A percentile compares a stretch with the other conserved stretches of the same genome.
Conservation (phyloP, 1,140 invertebrate genomes). For the Chelonus insularis region DNA sequence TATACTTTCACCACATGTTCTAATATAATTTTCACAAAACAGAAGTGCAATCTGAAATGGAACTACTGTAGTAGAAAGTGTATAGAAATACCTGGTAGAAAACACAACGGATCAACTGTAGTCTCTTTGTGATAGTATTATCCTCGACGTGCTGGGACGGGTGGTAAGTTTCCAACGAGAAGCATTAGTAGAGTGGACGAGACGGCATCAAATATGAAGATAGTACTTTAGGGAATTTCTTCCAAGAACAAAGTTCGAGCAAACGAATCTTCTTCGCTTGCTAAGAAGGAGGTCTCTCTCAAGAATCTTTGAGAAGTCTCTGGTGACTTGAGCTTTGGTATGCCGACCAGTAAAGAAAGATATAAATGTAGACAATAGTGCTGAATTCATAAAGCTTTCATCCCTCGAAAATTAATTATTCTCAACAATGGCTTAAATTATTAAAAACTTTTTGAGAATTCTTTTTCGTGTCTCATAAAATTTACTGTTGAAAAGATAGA, state of each 20-base stretch:
- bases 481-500: too few species aligned
- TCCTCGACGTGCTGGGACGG: slow-evolving; percentile 28
- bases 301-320: slow-evolving; percentile 9
- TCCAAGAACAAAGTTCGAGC: slow-evolving; percentile 36
- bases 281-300: not conserved
- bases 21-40: not conserved
- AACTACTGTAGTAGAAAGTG: too few species aligned
- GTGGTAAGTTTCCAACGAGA: slow-evolving; percentile 48
- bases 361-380: not conserved
- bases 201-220: slow-evolving; percentile 51
- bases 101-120: slow-evolving; percentile 4
- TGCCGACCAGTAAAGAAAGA: not conserved
- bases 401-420: too few species aligned
- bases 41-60: too few species aligned
- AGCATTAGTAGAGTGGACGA: slow-evolving; percentile 47
- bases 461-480: too few species aligned
- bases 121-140: slow-evolving; percentile 25
- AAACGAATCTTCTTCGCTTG: slow-evolving; percentile 1
- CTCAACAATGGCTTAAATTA: too few species aligned
- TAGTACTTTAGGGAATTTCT: slow-evolving; percentile 48
- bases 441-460: too few species aligned
- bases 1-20: too few species aligned
- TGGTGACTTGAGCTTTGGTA: not conserved
- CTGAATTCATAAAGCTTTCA: slow-evolving; percentile 8
- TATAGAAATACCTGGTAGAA: too few species aligned